These are phyloP conservation scores for Melanargia galathea DNA, from an alignment of 2,888 invertebrate species.

Conservation along the genomic window DNA sequence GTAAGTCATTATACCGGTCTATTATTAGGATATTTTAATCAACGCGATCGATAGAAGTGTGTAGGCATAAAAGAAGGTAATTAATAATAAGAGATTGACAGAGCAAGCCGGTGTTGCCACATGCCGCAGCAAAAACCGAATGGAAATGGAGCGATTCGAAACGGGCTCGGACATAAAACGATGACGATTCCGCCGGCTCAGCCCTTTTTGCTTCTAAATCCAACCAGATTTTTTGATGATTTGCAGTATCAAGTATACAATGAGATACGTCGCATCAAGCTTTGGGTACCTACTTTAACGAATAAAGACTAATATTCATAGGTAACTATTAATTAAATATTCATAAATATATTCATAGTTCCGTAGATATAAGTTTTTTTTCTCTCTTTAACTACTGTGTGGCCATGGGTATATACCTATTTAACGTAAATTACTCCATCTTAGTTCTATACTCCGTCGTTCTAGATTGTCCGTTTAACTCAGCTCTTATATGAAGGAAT, in stretches of 20 bases:
- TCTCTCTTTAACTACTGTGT: too few relatives aligned
- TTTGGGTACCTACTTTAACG: background rate
- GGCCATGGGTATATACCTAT: too few relatives aligned
- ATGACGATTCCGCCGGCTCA: constrained; percentile 62
- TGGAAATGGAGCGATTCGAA: constrained; percentile 77
- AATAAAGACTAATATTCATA: too few relatives aligned
- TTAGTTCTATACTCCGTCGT: too few relatives aligned
- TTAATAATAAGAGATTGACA: constrained; percentile 75
- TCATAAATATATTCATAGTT: too few relatives aligned
- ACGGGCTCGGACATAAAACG: constrained; percentile 68
- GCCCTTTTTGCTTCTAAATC: constrained; percentile 66
- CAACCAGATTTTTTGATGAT: constrained; percentile 61
- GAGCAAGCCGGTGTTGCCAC: constrained; percentile 64
- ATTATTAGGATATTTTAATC: constrained; percentile 81
- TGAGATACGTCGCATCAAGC: constrained; percentile 29
- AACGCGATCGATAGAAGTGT: constrained; percentile 75
- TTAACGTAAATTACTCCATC: too few relatives aligned
- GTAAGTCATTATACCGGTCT: constrained; percentile 63
- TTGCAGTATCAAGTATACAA: constrained; percentile 53
- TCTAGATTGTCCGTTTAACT: too few relatives aligned
- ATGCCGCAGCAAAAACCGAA: constrained; percentile 77
- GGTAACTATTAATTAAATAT: too few relatives aligned
- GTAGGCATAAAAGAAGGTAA: constrained; percentile 76
- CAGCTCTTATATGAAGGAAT: too few relatives aligned
- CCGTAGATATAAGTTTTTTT: too few relatives aligned